Conservation (phyloP, 2,888 invertebrate genomes). For the Mimachlamys varia region DNA sequence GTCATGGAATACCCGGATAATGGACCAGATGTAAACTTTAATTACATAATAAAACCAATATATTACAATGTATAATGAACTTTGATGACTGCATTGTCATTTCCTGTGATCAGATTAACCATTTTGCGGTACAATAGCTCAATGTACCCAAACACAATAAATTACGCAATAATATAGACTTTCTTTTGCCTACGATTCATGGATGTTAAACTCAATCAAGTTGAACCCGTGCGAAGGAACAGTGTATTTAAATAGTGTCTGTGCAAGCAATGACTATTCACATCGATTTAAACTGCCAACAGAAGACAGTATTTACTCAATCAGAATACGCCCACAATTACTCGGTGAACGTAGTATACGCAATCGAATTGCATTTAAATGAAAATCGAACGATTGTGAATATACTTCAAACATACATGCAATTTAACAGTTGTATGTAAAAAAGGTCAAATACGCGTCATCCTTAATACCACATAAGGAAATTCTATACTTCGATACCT, state of each 20-base stretch:
- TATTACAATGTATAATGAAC: too few relatives aligned
- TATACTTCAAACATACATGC: not conserved
- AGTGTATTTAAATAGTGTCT: not conserved
- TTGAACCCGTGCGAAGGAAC: not conserved
- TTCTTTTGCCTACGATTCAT: not conserved
- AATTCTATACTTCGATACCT: too few relatives aligned
- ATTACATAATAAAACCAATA: too few relatives aligned
- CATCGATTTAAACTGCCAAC: not conserved
- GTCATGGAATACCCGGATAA: too few relatives aligned
- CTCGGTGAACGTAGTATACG: not conserved
- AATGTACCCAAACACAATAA: too few relatives aligned
- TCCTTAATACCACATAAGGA: too few relatives aligned
- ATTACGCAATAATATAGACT: not conserved
- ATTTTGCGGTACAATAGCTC: too few relatives aligned
- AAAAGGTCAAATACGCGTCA: not conserved
- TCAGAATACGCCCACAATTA: not conserved
- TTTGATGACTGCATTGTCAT: too few relatives aligned
- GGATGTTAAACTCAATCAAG: not conserved
- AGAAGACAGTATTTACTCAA: not conserved
- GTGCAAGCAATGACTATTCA: not conserved
- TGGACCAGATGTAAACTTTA: too few relatives aligned
- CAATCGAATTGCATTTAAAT: too few relatives aligned
- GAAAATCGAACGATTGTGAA: not conserved
- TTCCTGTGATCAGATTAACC: too few relatives aligned
- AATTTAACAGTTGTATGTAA: too few relatives aligned